Base-by-base conservation (phyloP, 2,888 invertebrate species). In the Macrosoma leucophasiata region DNA sequence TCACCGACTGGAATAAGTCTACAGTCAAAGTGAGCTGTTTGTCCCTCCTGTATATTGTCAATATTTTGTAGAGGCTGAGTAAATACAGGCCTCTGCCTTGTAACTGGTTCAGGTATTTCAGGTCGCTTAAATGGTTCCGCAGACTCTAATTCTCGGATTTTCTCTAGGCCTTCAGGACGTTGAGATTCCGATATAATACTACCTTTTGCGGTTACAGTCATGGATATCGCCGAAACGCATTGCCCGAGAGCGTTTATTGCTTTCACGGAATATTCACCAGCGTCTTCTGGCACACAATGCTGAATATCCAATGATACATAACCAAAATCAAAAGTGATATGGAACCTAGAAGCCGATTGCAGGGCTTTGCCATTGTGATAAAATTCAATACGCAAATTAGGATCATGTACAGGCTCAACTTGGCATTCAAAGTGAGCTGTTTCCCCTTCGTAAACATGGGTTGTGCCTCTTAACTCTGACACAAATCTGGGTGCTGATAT, bases 311-410 rank as follows among this genome's bases (percentile, higher is more conserved):
- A 86, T 31, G 97, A 95, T 51, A 98, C 95, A 57, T 97, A 98
- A 56, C 98, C 98, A 85, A 98, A 98, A 84, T 98, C 98, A 72
- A 97, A 96, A 52, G 95, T 95, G 60, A 95, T 94, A 77, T 96
- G 96, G 90, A 95, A 96, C 59, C 96, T 89, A 42, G 94, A 89
- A 34, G 94, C 97, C 45, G 95, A 95, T 64, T 92, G 93, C 61
- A 97, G 82, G 31, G 96, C 94, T 70, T 95, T 94, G 41, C 95
- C 96, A 62, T 97, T 95, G 60, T 96, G 96, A 65, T 92, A 96
- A 77, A 95, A 95, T 69, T 95, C 95, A 55, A 96, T 93, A 43
- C 94, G 89, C 36, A 96, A 81, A 62, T 94, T 95, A 1, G 95
- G 92, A 74, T 96, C 96, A 57, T 95, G 95, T 27, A 95, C 89